phyloP scores from a whole-genome alignment of 2,888 invertebrate species.

The Aleiodes alternator region DNA sequence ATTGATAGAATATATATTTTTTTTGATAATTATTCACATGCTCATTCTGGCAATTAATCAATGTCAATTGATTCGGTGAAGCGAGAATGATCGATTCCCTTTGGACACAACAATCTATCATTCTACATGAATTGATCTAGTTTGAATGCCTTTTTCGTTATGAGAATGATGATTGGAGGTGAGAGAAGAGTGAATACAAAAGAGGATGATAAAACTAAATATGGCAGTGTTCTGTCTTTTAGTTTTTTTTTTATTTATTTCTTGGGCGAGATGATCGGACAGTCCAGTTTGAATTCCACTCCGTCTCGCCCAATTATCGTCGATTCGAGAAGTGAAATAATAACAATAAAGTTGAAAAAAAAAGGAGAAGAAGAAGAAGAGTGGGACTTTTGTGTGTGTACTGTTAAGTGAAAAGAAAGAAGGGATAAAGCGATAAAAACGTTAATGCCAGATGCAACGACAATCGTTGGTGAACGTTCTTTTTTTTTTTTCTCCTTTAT shows the following conservation, averaged over 20 bases:
- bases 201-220: background rate
- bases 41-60: conserved; percentile 7
- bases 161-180: background rate
- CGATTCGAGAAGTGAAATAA: conserved; percentile 42
- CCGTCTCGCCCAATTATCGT: conserved; percentile 34
- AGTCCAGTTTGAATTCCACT: conserved; percentile 21
- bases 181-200: background rate
- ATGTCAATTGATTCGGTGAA: conserved; percentile 17
- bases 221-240: conserved; percentile 21
- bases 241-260: background rate
- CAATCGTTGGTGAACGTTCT: background rate
- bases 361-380: background rate
- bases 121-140: conserved; percentile 24
- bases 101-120: conserved; percentile 18
- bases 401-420: conserved; percentile 7
- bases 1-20: background rate
- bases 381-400: background rate
- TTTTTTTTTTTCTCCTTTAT: conserved; percentile 7
- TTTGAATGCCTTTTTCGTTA: conserved; percentile 10
- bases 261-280: conserved; percentile 11
- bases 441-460: conserved; percentile 44
- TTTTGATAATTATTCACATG: conserved; percentile 24
- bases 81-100: conserved; percentile 26
- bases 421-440: conserved; percentile 53
- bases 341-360: conserved; percentile 16